phyloP scores from a whole-genome alignment of 2,888 invertebrate species.

The Mesopsocus fuscifrons region DNA sequence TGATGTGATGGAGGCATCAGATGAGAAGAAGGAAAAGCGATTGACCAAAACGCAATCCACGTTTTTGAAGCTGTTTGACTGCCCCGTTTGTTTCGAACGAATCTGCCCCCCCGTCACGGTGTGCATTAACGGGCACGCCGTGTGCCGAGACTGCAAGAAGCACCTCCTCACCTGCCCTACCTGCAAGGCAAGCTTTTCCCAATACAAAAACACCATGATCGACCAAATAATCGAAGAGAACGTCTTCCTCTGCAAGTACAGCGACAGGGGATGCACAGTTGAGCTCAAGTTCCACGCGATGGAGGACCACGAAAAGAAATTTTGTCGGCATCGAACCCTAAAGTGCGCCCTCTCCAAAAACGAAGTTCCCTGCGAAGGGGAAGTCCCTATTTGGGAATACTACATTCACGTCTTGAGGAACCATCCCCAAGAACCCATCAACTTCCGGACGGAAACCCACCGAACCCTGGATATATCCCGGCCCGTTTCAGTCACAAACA shows the following conservation, averaged over 20 bases:
- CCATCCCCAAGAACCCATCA: not conserved
- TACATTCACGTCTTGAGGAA: slow-evolving; percentile 1
- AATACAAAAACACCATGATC: slow-evolving; percentile 7
- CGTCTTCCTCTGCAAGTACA: not conserved
- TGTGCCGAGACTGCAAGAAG: slow-evolving; percentile 1
- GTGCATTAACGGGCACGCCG: slow-evolving; percentile 7
- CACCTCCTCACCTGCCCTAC: slow-evolving; percentile 6
- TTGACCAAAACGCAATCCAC: slow-evolving; percentile 1
- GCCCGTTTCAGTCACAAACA: not conserved
- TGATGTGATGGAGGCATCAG: not conserved
- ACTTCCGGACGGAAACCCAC: not conserved
- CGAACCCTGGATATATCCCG: not conserved
- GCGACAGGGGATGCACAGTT: not conserved
- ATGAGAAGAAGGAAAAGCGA: slow-evolving; percentile 1
- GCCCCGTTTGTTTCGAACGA: slow-evolving; percentile 8
- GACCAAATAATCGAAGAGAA: slow-evolving; percentile 9
- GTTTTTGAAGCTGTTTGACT: slow-evolving; percentile 2
- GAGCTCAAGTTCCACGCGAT: slow-evolving; percentile 2
- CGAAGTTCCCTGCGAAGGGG: not conserved
- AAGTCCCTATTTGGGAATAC: slow-evolving; percentile 3
- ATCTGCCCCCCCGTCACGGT: slow-evolving; percentile 1
- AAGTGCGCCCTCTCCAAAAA: not conserved
- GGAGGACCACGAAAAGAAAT: slow-evolving; percentile 8
- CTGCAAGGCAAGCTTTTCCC: slow-evolving; percentile 5
- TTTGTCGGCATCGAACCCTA: not conserved